A percentile compares a stretch with the other conserved stretches of the same genome.
These are phyloP conservation scores for Acanthoscelides obtectus DNA, from an alignment of 2,888 invertebrate species.

Conservation along the genomic window DNA sequence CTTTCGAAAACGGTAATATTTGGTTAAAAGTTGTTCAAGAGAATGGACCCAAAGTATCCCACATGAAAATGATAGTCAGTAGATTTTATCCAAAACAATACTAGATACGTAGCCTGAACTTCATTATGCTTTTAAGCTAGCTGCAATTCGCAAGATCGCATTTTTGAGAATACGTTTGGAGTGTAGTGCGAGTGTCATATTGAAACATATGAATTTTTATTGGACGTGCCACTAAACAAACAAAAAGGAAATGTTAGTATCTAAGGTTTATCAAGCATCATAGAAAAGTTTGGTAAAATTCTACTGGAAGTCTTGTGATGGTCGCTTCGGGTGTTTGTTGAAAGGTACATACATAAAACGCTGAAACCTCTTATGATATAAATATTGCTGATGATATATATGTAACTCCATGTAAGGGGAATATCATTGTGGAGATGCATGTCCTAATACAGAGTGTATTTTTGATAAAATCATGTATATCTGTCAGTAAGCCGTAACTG, in stretches of 20 bases:
- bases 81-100: no score
- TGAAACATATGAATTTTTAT: no score
- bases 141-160: no score
- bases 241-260: no score
- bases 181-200: no score
- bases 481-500: neutral
- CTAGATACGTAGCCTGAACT: no score
- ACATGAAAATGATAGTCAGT: neutral
- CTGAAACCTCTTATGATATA: neutral
- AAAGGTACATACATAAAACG: neutral
- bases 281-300: neutral
- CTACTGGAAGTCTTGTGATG: neutral
- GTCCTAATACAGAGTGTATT: neutral
- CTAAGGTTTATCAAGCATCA: no score
- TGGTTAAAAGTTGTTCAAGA: neutral
- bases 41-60: neutral
- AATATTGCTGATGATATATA: neutral
- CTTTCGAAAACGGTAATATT: neutral
- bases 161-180: no score
- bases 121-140: no score
- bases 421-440: neutral
- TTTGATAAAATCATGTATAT: neutral
- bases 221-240: no score
- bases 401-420: neutral
- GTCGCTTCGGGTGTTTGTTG: neutral